These are phyloP conservation scores for Papilio demoleus DNA, from an alignment of 2,888 invertebrate genomes.

Conservation along the genomic window DNA sequence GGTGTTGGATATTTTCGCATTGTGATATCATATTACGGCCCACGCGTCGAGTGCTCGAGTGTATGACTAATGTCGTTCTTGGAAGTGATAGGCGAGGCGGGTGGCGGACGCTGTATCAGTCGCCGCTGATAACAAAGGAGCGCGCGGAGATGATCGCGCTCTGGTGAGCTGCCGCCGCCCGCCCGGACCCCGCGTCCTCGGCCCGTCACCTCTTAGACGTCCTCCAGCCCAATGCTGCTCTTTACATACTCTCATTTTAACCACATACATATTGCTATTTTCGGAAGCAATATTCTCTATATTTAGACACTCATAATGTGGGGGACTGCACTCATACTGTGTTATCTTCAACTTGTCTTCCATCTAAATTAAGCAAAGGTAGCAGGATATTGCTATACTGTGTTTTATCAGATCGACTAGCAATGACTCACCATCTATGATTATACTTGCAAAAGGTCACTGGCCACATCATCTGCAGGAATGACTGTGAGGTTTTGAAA, in stretches of 20 bases:
- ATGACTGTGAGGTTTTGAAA: constrained; percentile 63
- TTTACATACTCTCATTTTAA: constrained; percentile 60
- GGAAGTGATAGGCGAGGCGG: constrained; percentile 79
- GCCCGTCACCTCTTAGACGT: constrained; percentile 34
- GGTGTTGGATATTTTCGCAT: constrained; percentile 84
- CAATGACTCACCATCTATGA: constrained; percentile 78
- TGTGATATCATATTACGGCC: constrained; percentile 85
- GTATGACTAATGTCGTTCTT: constrained; percentile 83
- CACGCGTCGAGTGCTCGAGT: constrained; percentile 79
- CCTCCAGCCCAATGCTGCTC: constrained; percentile 36
- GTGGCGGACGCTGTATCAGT: constrained; percentile 69
- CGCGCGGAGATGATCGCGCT: constrained; percentile 52
- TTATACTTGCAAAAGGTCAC: constrained; percentile 75
- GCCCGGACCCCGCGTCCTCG: constrained; percentile 39
- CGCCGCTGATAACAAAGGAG: constrained; percentile 81
- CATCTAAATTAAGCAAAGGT: constrained; percentile 42
- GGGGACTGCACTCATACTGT: constrained; percentile 64
- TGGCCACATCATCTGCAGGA: constrained; percentile 71
- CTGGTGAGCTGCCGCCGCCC: constrained; percentile 34
- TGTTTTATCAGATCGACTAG: constrained; percentile 67
- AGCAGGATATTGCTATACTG: constrained; percentile 52
- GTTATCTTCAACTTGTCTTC: constrained; percentile 46
- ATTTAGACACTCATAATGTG: constrained; percentile 75
- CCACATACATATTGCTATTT: constrained; percentile 68
- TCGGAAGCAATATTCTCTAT: constrained; percentile 79